Evolutionary conservation across 2,113 vertebrate genomes (phyloP).

Genomic region (Eretmochelys imbricata): DNA sequence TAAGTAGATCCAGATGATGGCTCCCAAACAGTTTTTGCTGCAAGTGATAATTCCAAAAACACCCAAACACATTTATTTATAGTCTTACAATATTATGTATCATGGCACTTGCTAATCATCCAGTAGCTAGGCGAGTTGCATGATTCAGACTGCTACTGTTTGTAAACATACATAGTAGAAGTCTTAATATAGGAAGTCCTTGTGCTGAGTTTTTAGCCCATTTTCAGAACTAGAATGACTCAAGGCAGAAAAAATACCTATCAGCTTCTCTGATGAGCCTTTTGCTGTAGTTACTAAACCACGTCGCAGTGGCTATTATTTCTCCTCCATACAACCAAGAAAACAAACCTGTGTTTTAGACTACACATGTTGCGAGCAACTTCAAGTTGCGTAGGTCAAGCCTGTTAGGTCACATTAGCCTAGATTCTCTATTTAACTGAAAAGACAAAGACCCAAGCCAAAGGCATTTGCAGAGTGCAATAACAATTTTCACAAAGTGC

Average conservation of each 20-base stretch:
- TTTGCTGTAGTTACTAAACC: not conserved
- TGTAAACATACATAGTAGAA: not conserved
- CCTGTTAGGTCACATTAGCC: not conserved
- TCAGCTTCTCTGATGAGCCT: not conserved
- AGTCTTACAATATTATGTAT: not conserved
- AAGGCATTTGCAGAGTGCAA: not conserved
- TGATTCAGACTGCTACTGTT: not conserved
- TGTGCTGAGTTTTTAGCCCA: not conserved
- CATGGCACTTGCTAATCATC: not conserved
- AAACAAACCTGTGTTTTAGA: not conserved
- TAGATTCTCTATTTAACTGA: not conserved
- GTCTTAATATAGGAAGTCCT: not conserved
- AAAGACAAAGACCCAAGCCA: not conserved
- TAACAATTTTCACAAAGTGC: not conserved
- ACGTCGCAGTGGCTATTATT: not conserved
- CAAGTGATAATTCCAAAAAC: slow-evolving; percentile 33
- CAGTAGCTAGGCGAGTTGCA: not conserved
- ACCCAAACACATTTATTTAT: slow-evolving; percentile 29
- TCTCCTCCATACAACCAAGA: not conserved
- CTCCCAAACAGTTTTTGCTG: slow-evolving; percentile 41
- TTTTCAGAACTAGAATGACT: slow-evolving; percentile 7
- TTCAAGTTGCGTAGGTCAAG: not conserved
- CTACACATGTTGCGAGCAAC: not conserved
- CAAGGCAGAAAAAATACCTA: not conserved
- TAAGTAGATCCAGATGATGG: slow-evolving; percentile 47